Evolutionary conservation across 2,888 invertebrate species (phyloP), one percentile per base, ranked within the genome.

Genomic region (Cryptus viduatorius): DNA sequence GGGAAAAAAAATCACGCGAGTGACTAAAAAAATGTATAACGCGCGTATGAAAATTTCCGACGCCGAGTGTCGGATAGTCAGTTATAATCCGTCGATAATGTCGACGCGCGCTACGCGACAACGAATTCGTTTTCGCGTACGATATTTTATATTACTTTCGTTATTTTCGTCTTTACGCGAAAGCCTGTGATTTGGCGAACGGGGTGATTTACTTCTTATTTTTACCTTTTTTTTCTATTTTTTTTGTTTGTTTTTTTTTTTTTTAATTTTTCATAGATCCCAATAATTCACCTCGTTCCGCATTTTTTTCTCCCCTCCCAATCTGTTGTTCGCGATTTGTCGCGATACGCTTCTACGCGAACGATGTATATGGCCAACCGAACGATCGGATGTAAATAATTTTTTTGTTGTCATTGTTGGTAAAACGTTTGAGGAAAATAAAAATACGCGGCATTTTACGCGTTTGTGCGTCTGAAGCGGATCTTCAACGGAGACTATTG

Each of bases 131-230:
- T 14, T 19, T 12, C 59, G 31, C 29, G 29, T 12, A 48, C 46
- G 73, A 75, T 64, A 4, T 75, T 80, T 72, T 76, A 56, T 68
- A 82, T 71, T 69, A 48, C 59, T 72, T 77, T 67, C 80, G 80
- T 81, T 77, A 73, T 78, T 24, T 24, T 24, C 81, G 83, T 80
- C 71, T 72, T 80, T 77, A 80, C 76, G 83, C 83, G 81, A 84
- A 78, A 84, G 84, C 81, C 84, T 84, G 84, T 84, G 84, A 84
- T 84, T 31, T 73, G 73, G 81, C 80, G 81, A 81, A 81, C 84
- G 84, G 81, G 84, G 81, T 78, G 48, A 69, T 86, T 24, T 76
- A 88, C 89, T 75, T 83, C 24, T 24, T 89, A 75, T 88, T 78
- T 56, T 61, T 80, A 19, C 42, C 59, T 79, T 65, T 37, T 71